Evolutionary conservation across 23 tunicate species (phyloP).

Genomic region (Styela clava): DNA sequence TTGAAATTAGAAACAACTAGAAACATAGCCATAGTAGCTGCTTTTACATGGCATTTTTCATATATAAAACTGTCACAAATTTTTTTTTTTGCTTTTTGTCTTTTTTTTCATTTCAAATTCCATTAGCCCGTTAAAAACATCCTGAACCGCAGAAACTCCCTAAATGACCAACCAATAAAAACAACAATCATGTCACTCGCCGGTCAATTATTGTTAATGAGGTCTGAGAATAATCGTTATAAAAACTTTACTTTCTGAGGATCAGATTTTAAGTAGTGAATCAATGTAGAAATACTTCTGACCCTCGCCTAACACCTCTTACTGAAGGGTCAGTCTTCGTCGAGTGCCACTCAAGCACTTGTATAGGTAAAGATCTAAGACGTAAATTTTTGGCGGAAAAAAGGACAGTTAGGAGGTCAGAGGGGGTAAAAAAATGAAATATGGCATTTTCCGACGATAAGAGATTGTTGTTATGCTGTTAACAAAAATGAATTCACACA

Average conservation of each 20-base stretch:
- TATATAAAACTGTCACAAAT: too few species aligned
- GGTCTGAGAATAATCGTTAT: neutral
- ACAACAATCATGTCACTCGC: neutral
- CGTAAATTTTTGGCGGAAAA: too few species aligned
- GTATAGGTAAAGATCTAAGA: neutral
- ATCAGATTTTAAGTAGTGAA: neutral
- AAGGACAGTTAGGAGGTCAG: too few species aligned
- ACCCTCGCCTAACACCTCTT: neutral
- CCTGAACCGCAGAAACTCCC: too few species aligned
- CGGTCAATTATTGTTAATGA: neutral
- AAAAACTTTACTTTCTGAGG: neutral
- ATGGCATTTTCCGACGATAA: neutral
- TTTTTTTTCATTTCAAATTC: too few species aligned
- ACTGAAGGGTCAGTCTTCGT: neutral
- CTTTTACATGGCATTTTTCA: too few species aligned
- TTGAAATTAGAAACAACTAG: too few species aligned
- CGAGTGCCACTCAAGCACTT: neutral
- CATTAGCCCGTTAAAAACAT: too few species aligned
- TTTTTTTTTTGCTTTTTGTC: too few species aligned
- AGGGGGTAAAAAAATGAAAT: neutral
- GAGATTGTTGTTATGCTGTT: too few species aligned
- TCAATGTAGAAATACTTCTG: neutral
- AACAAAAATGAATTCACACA: too few species aligned
- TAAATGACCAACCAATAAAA: neutral
- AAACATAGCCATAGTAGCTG: too few species aligned